Evolutionary conservation across 2,797 vertebrate species (phyloP).

Genomic region (Kryptolebias ocellatus): DNA sequence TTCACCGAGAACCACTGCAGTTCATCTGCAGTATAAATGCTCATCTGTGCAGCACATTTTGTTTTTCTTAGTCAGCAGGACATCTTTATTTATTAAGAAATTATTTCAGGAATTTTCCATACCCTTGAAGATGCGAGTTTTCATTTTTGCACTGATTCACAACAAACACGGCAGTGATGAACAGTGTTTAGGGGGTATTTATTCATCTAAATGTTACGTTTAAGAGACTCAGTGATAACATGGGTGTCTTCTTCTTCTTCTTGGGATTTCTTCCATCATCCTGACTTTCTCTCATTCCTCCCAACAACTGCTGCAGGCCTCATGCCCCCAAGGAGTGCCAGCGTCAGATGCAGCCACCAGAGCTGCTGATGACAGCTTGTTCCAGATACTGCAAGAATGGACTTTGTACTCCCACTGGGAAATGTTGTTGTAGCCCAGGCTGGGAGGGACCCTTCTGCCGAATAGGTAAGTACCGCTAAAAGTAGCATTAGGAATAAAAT

Average conservation of each 20-base stretch:
- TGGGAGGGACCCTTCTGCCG: constrained; percentile 97
- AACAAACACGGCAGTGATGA: neutral
- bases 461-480: constrained; percentile 82
- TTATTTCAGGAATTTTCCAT: neutral
- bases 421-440: constrained; percentile 94
- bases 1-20: too few species aligned
- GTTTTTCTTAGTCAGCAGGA: too few species aligned
- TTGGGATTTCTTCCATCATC: constrained; percentile 18
- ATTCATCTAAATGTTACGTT: neutral
- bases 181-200: neutral
- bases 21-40: too few species aligned
- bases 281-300: constrained; percentile 35
- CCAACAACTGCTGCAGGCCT: constrained; percentile 81
- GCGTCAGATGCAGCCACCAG: constrained; percentile 85
- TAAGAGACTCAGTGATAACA: neutral
- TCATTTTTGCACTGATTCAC: too few species aligned
- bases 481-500: constrained; percentile 16
- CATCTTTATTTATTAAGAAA: too few species aligned
- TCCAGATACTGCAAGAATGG: constrained; percentile 95
- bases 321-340: constrained; percentile 93
- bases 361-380: constrained; percentile 91
- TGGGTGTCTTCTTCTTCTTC: neutral
- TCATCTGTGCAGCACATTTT: too few species aligned
- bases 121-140: neutral
- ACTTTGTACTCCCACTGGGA: constrained; percentile 93